Base-by-base conservation (phyloP, 2,113 vertebrate species). In the Thryonomys swinderianus region DNA sequence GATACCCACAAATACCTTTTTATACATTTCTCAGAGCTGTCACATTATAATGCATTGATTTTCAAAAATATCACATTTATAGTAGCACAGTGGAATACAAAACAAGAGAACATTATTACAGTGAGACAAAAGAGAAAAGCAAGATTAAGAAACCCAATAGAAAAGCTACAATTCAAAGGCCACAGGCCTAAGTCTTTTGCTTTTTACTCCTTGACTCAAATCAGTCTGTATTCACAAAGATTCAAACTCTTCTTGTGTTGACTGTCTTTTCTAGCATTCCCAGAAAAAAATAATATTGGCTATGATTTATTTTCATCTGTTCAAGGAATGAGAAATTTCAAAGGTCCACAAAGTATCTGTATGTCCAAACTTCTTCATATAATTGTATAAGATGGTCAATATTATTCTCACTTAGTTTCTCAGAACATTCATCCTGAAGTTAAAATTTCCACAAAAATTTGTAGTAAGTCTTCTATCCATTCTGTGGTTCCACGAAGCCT, bases 11-110 rank as follows among this genome's bases (percentile, higher is more conserved):
- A 67, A 85, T 64, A 73, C 69, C 53, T 64, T 95, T 93, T 95
- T 66, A 88, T 85, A 86, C 85, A 27, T 27, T 92, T 67, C 45
- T 85, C 84, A 76, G 87, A 96, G 76, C 81, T 95, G 82, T 48
- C 90, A 90, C 27, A 82, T 83, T 86, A 85, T 13, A 96, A 93
- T 84, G n/a, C 53, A 92, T 34, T 92, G 17, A 32, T 62, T 7
- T 57, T 90, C 2, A 13, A 51, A 92, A 85, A 74, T 48, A 91
- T 42, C 67, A 66, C 48, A 48, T 90, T 66, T 61, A 80, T 5
- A 90, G 25, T 61, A 90, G 85, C 57, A 48, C 48, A 86, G 3
- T 59, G 89, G 20, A 86, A 1, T 57, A 90, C 21, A 80, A 21
- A 81, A 59, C 81, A 93, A 89, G 20, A 51, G 40, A 92, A 37